phyloP scores from a whole-genome alignment of 2,113 vertebrate species.

The Prolemur simus region DNA sequence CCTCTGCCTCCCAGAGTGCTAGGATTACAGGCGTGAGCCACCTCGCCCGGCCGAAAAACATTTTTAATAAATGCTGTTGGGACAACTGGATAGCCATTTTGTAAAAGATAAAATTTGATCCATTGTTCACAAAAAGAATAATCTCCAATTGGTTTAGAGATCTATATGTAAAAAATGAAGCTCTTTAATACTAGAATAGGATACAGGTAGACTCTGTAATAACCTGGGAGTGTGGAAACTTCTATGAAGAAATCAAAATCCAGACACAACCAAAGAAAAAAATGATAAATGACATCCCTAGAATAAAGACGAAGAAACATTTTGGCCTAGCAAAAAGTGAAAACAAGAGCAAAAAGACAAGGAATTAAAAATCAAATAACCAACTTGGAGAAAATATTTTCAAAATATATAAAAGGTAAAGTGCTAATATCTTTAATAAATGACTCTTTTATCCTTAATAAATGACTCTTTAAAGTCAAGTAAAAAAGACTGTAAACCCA shows the following conservation, averaged over 20 bases:
- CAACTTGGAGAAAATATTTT: conserved; percentile 31
- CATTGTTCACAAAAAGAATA: neutral
- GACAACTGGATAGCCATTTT: neutral
- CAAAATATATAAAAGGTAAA: neutral
- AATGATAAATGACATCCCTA: neutral
- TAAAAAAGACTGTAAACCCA: conserved; percentile 14
- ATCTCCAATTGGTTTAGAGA: neutral
- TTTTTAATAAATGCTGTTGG: neutral
- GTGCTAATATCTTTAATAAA: neutral
- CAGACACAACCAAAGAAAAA: neutral
- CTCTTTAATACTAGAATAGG: neutral
- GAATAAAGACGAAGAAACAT: conserved; percentile 23
- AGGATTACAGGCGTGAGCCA: too few species aligned
- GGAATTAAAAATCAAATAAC: neutral
- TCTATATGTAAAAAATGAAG: neutral
- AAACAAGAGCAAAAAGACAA: neutral
- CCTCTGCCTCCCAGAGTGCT: too few species aligned
- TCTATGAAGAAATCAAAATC: conserved; percentile 15
- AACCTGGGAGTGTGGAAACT: neutral
- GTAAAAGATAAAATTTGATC: conserved; percentile 20
- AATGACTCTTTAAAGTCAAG: neutral
- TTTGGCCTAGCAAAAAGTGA: neutral
- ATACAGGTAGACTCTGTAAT: neutral
- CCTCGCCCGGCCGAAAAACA: neutral
- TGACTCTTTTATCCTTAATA: neutral